These are phyloP conservation scores for Acronicta alni DNA, from an alignment of 2,888 invertebrate genomes.

Conservation along the genomic window DNA sequence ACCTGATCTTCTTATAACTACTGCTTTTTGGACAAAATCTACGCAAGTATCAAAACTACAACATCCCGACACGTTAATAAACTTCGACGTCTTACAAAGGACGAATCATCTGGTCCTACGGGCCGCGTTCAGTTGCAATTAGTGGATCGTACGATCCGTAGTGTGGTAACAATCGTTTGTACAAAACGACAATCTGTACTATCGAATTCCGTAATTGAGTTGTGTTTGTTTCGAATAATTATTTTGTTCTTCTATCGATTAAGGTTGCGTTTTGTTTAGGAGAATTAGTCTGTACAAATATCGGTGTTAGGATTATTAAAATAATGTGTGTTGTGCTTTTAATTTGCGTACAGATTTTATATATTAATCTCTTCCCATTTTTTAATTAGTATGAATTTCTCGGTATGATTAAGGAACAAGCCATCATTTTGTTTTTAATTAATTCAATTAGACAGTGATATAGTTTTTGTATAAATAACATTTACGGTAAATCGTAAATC, in stretches of 20 bases:
- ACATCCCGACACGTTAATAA: constrained; percentile 8
- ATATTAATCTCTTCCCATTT: too few relatives aligned
- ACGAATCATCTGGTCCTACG: constrained; percentile 49
- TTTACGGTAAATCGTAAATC: too few relatives aligned
- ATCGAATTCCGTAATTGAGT: background rate
- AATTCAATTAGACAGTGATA: too few relatives aligned
- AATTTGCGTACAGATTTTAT: too few relatives aligned
- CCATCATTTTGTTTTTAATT: too few relatives aligned
- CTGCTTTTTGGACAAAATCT: background rate
- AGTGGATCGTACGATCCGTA: constrained; percentile 32
- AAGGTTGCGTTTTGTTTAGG: background rate
- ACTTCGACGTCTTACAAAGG: constrained; percentile 52
- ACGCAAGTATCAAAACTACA: constrained; percentile 55
- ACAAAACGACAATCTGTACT: constrained; percentile 4
- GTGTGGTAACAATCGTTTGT: constrained; percentile 17
- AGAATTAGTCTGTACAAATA: background rate
- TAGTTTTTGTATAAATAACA: too few relatives aligned
- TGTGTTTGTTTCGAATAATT: background rate
- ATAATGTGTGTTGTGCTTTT: too few relatives aligned
- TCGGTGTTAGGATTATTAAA: too few relatives aligned
- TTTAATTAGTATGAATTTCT: too few relatives aligned
- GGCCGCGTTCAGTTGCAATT: constrained; percentile 55
- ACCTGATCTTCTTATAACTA: background rate
- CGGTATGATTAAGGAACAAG: too few relatives aligned
- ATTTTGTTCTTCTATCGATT: background rate